phyloP scores from a whole-genome alignment of 2,888 invertebrate genomes.

The Fragum whitleyi region DNA sequence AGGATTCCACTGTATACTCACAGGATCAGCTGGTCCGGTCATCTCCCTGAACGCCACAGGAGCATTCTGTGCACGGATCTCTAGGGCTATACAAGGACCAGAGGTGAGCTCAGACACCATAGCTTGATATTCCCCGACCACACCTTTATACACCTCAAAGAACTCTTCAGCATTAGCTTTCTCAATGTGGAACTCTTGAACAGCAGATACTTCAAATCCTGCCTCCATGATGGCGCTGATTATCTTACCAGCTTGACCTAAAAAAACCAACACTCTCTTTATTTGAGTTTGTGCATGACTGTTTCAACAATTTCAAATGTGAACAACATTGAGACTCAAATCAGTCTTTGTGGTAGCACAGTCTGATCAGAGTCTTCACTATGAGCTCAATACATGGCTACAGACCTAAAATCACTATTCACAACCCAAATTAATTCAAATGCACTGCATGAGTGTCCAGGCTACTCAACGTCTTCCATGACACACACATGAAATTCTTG shows the following conservation, averaged over 20 bases:
- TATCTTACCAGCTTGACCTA: conserved; percentile 88
- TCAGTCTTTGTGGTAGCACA: too few relatives aligned
- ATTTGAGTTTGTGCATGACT: too few relatives aligned
- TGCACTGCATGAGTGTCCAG: too few relatives aligned
- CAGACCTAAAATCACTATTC: too few relatives aligned
- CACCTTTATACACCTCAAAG: conserved; percentile 96
- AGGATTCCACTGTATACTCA: too few relatives aligned
- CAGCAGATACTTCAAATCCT: conserved; percentile 91
- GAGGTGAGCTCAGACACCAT: conserved; percentile 94
- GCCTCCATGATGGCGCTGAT: conserved; percentile 91
- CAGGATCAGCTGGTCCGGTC: conserved; percentile 96
- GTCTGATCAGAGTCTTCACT: too few relatives aligned
- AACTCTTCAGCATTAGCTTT: conserved; percentile 95
- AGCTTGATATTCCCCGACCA: conserved; percentile 84
- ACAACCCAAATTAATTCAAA: too few relatives aligned
- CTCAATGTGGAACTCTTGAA: conserved; percentile 91
- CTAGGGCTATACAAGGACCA: conserved; percentile 94
- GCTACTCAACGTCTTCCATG: background rate
- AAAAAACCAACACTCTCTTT: too few relatives aligned
- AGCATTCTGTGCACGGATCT: conserved; percentile 87
- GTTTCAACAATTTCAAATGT: too few relatives aligned
- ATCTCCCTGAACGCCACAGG: conserved; percentile 90
- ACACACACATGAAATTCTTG: too few relatives aligned
- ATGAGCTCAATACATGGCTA: too few relatives aligned
- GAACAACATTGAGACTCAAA: too few relatives aligned